These are phyloP conservation scores for Notothenia rossii DNA, from an alignment of 2,113 vertebrate species.

Conservation along the genomic window DNA sequence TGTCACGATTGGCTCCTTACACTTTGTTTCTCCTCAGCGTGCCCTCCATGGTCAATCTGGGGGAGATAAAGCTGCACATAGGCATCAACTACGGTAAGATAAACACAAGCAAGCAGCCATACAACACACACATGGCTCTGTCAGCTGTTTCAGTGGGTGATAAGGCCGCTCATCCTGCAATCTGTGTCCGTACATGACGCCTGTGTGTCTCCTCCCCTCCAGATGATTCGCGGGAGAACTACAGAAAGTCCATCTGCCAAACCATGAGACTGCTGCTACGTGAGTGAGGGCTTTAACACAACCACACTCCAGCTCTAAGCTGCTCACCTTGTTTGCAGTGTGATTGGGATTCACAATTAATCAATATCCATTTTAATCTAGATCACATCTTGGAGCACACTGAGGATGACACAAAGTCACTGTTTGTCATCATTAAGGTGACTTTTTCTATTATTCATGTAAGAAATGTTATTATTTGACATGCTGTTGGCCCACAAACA, in stretches of 20 bases:
- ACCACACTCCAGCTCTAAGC: neutral
- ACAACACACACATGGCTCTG: neutral
- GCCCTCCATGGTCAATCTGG: slow-evolving; percentile 91
- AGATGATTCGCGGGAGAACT: slow-evolving; percentile 92
- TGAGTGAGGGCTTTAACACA: slow-evolving; percentile 84
- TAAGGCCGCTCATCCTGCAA: slow-evolving; percentile 56
- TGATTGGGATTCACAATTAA: slow-evolving; percentile 21
- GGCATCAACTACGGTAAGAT: slow-evolving; percentile 92
- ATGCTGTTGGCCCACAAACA: slow-evolving; percentile 6
- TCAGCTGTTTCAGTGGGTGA: slow-evolving; percentile 15
- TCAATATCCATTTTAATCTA: slow-evolving; percentile 45
- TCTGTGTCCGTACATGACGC: slow-evolving; percentile 48
- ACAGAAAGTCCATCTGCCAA: slow-evolving; percentile 91
- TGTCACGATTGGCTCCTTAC: slow-evolving; percentile 57
- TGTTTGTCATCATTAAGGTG: slow-evolving; percentile 98
- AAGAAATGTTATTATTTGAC: slow-evolving; percentile 17
- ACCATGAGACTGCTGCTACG: slow-evolving; percentile 92
- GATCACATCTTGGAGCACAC: slow-evolving; percentile 94
- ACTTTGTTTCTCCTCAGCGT: slow-evolving; percentile 82
- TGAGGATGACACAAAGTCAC: slow-evolving; percentile 97
- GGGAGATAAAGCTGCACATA: slow-evolving; percentile 91
- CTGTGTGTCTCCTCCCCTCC: slow-evolving; percentile 57
- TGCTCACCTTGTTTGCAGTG: slow-evolving; percentile 10
- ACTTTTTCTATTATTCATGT: slow-evolving; percentile 35
- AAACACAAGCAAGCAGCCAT: neutral